Base-by-base conservation (phyloP, 2,113 vertebrate species). In the Proterorhinus semilunaris region DNA sequence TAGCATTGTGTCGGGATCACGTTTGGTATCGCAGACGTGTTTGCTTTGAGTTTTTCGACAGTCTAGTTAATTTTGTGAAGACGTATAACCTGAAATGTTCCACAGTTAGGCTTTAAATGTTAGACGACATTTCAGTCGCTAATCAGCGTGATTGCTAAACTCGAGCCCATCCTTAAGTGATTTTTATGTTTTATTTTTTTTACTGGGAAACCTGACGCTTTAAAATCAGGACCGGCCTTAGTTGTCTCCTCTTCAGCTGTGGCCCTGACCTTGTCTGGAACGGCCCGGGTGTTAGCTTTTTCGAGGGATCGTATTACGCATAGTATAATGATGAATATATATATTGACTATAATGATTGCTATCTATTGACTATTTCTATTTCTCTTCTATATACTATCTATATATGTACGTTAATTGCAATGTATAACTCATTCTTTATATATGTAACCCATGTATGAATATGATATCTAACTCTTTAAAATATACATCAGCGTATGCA, bases 341-440 rank as follows among this genome's bases (percentile, higher is more conserved):
- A 91, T 83, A 76, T 90, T 87, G 86, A 89, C 72, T 65, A 90
- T 86, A 85, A 90, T 86, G 79, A 90, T 90, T 87, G 84, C 89
- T 86, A 84, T 86, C 87, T 88, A 91, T 91, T 90, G 84, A 89
- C 88, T 83, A 91, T 89, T 91, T 91, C 85, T 86, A 90, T 91
- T 88, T 89, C 89, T 91, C 86, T 90, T 86, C 84, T 90, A 91
- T 93, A 93, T 91, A 89, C 91, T 92, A 94, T 93, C 90, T 90
- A 93, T 92, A 93, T 91, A 92, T 92, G 91, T 93, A 93, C 89
- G 89, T 92, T 93, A 91, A 92, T 89, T 92, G 90, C 90, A 68
- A 93, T 92, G 91, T 93, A 93, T 93, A 93, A 90, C 91, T 91
- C 80, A 88, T 83, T 89, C 85, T 91, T 90, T 91, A 92, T 91